Evolutionary conservation across 2,797 vertebrate genomes (phyloP), one percentile per base, ranked within the genome.

Genomic region (Anguilla marmorata): DNA sequence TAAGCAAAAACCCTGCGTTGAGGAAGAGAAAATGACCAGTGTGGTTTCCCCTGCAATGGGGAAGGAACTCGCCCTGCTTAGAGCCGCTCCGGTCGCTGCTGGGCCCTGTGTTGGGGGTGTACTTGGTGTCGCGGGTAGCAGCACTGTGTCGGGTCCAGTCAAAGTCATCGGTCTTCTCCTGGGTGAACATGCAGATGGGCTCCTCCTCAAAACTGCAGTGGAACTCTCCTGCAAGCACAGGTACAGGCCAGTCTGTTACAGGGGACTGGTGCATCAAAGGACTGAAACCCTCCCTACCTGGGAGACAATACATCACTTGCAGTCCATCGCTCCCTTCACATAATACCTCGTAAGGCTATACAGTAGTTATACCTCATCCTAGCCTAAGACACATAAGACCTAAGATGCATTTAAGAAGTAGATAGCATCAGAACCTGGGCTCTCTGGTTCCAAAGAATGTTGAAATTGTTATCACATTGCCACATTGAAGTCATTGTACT

Each of bases 131-230:
- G 9, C 98, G 96, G 27, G 97, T 99, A 88, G 97, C 97, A 3
- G 98, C 98, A 89, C 98, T 99, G 91, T 99, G 99, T 30, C 98
- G 96, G 0, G 97, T 99, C 99, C 99, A 99, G 92, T 99, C 98
- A 33, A 99, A 99, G 88, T 98, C 97, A 86, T 99, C 99, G 0
- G 96, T 97, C 90, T 98, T 98, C n/a, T 99, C 99, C 96, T 99
- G 99, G 2, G 97, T 98, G 94, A 99, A 99, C 89, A 98, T 97
- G 94, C 99, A 99, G 91, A 99, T 97, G 48, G 98, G 97, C 69
- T 98, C 97, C 16, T 99, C 98, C 94, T 99, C 98, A 83, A 99
- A 99, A 90, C 98, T 98, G 88, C 99, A 99, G 93, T 98, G 98
- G 95, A 99, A 99, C 95, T 99, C 98, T 91, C 98, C 98, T 99